A percentile compares a stretch with the other conserved stretches of the same genome.
These are phyloP conservation scores for Acleris emargana DNA, from an alignment of 2,888 invertebrate species.

Conservation along the genomic window DNA sequence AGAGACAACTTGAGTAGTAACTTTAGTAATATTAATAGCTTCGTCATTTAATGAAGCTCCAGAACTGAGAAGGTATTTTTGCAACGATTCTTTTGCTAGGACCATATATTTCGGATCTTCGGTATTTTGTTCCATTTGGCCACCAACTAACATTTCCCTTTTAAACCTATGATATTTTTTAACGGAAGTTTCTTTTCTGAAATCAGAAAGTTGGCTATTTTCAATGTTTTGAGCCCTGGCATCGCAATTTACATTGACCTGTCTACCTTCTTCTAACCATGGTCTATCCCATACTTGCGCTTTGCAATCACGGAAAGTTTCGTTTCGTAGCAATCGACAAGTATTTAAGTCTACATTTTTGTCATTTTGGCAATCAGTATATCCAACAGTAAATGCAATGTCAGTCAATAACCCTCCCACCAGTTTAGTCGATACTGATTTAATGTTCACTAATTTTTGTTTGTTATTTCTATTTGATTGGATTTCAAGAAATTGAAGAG, in stretches of 20 bases:
- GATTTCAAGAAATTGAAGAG: slow-evolving; percentile 65
- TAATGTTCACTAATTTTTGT: slow-evolving; percentile 66
- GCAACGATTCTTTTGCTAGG: slow-evolving; percentile 49
- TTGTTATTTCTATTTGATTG: slow-evolving; percentile 62
- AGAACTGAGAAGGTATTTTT: slow-evolving; percentile 44
- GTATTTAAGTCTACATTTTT: slow-evolving; percentile 46
- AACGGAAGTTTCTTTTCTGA: slow-evolving; percentile 43
- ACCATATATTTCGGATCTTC: slow-evolving; percentile 44
- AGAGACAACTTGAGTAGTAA: slow-evolving; percentile 70
- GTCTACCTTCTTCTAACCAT: slow-evolving; percentile 79
- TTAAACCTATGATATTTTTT: background rate
- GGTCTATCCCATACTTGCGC: slow-evolving; percentile 81
- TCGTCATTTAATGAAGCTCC: slow-evolving; percentile 40
- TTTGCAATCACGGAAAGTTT: slow-evolving; percentile 57
- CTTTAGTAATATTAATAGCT: slow-evolving; percentile 55
- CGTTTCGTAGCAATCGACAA: slow-evolving; percentile 58
- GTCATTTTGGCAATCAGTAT: slow-evolving; percentile 78
- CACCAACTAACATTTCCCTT: slow-evolving; percentile 38
- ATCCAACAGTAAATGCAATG: slow-evolving; percentile 83
- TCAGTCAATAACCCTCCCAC: slow-evolving; percentile 82
- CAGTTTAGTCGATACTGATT: slow-evolving; percentile 73
- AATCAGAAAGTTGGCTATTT: slow-evolving; percentile 33
- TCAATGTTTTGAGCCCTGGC: slow-evolving; percentile 38
- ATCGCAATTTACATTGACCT: slow-evolving; percentile 64
- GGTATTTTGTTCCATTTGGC: slow-evolving; percentile 32